Percentiles rank a stretch among this genome's conserved stretches.
phyloP scores from a whole-genome alignment of 2,888 invertebrate species.

The Conomelus anceps region DNA sequence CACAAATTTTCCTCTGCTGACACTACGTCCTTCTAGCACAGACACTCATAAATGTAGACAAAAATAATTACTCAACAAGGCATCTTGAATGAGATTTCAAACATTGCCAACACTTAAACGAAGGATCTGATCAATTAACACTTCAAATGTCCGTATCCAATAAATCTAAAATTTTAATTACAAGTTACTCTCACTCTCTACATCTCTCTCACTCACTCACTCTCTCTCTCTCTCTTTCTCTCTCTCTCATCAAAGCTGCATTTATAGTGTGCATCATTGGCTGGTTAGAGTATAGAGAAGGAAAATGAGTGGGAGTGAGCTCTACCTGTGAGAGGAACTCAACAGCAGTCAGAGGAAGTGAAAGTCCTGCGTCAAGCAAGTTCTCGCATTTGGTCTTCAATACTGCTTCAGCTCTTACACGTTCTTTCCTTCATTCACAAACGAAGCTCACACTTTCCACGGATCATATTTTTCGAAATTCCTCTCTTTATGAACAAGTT shows the following conservation, averaged over 20 bases:
- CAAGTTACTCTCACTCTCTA: no score
- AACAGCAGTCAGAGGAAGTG: background rate
- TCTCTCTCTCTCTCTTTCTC: background rate
- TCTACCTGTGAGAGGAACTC: no score
- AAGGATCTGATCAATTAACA: background rate
- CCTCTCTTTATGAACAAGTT: no score
- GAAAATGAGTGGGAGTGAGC: background rate
- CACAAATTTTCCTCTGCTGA: no score
- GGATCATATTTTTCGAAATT: no score
- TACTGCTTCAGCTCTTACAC: background rate
- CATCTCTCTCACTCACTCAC: background rate
- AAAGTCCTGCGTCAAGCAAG: background rate
- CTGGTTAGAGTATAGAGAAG: background rate
- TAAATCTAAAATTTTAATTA: background rate
- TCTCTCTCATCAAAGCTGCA: background rate
- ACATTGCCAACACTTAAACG: background rate
- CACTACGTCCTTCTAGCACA: no score
- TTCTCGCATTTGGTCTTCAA: background rate
- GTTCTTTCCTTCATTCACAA: background rate
- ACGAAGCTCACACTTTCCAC: no score
- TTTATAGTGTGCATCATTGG: background rate
- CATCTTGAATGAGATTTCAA: background rate
- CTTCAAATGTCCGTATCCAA: background rate
- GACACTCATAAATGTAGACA: background rate
- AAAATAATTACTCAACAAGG: background rate